Evolutionary conservation across 1,140 invertebrate genomes (phyloP), one percentile per base, ranked within the genome.

Genomic region (Linepithema humile): DNA sequence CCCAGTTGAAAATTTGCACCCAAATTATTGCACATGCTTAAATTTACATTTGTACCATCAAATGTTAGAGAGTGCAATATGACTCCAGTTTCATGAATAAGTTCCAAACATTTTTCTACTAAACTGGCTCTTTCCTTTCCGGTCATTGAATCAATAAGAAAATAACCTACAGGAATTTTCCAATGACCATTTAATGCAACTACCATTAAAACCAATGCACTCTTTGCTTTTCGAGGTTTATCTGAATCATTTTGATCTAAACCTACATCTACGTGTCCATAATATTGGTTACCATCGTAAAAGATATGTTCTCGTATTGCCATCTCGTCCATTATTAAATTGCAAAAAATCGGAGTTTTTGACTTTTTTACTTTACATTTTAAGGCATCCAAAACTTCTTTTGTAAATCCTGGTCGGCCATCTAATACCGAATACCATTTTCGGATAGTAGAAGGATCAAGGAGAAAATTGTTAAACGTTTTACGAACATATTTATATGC

Each of bases 341-440:
- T 69, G 7, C 20, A 69, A 2, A 69, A 50, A 32, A 69, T n/a
- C 17, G 12, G 57, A 60, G 0, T 7, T 3, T 60, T 7, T 1
- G n/a, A 4, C 17, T 17, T 60, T 3, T n/a, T 10, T 6, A 35
- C n/a, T 50, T 69, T 48, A 50, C 43, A 70, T 55, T 70, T 53
- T 35, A 70, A 70, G 0, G 60, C 35, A 1, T 62, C 10, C 3
- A 62, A 3, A n/a, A 20, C 3, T 62, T 62, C 60, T 0, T 9
- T 20, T 9, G 60, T 62, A 40, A 62, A 62, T 62, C 60, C 35
- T 20, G 60, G 35, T 1, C 60, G 32, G 5, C 67, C 15, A 55
- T 70, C 26, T 70, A 69, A 2, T 7, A 69, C 65, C n/a, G 26
- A 69, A 69, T 67, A 67, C 64, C 64, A 67, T 45, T 45, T 67